These are phyloP conservation scores for Tachyglossus aculeatus DNA, from an alignment of 2,797 vertebrate species.

Conservation along the genomic window DNA sequence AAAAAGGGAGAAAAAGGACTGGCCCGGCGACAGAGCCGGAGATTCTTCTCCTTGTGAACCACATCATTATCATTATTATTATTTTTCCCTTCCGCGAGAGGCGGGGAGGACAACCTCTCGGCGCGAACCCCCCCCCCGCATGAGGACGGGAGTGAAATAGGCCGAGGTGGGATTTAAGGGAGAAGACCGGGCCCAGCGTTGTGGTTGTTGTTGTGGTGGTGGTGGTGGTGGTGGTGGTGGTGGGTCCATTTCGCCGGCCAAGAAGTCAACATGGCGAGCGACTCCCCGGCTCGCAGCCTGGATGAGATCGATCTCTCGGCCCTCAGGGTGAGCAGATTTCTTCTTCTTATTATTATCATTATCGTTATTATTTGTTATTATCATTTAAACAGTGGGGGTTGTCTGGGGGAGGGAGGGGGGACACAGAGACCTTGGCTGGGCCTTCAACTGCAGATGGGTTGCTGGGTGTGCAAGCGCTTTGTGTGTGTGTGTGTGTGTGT, in stretches of 20 bases:
- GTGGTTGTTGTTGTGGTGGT: conserved; percentile 2
- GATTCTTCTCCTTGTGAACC: too few relatives aligned
- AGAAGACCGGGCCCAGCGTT: conserved; percentile 9
- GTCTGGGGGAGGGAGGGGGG: background rate
- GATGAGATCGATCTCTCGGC: conserved; percentile 97
- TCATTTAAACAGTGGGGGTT: too few relatives aligned
- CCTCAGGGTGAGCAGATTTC: conserved; percentile 85
- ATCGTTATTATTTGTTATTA: too few relatives aligned
- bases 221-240: background rate
- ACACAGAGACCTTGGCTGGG: too few relatives aligned
- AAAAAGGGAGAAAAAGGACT: too few relatives aligned
- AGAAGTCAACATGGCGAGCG: conserved; percentile 91
- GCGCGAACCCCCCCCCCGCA: conserved; percentile 41
- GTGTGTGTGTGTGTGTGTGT: background rate
- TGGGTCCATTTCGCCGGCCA: conserved; percentile 46
- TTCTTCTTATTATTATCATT: conserved; percentile 12
- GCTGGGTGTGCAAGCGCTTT: too few relatives aligned
- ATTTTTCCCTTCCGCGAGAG: too few relatives aligned
- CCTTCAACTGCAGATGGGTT: too few relatives aligned
- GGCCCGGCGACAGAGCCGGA: too few relatives aligned
- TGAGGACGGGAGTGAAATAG: conserved; percentile 54
- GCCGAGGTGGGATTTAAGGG: conserved; percentile 47
- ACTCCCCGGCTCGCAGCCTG: conserved; percentile 95
- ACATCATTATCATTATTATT: too few relatives aligned
- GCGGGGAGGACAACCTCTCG: conserved; percentile 44